Conservation (phyloP, 2,888 invertebrate genomes). For the Chalcosyrphus nemorum region DNA sequence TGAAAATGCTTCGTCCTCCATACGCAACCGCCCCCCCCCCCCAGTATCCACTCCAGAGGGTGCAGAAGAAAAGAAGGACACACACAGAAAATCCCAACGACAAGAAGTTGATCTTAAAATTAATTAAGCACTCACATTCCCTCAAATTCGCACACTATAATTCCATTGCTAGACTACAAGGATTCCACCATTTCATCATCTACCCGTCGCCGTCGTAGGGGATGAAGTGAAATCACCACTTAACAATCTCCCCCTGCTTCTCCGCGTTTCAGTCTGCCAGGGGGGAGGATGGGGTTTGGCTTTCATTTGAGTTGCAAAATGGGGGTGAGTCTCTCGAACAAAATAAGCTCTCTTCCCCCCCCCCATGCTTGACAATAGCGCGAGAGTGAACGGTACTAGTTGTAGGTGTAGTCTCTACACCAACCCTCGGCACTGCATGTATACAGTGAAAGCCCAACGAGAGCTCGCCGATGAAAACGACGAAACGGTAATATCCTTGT, state of each 20-base stretch:
- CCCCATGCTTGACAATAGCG: no score
- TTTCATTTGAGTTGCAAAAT: conserved; percentile 70
- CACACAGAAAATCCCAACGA: conserved; percentile 30
- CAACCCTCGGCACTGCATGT: conserved; percentile 18
- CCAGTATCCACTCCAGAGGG: no score
- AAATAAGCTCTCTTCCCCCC: conserved; percentile 68
- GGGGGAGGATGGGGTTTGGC: conserved; percentile 48
- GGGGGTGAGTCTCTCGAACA: conserved; percentile 60
- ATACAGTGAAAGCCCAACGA: conserved; percentile 72
- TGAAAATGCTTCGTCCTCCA: conserved; percentile 48
- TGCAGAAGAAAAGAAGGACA: conserved; percentile 36
- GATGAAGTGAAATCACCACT: conserved; percentile 64
- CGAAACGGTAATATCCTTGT: conserved; percentile 83
- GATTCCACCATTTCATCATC: conserved; percentile 63
- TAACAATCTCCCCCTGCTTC: conserved; percentile 60
- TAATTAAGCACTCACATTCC: conserved; percentile 79
- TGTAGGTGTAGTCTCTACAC: conserved; percentile 52
- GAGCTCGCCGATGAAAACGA: conserved; percentile 76
- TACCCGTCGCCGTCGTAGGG: not conserved
- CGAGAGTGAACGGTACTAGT: conserved; percentile 57
- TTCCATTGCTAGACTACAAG: conserved; percentile 62
- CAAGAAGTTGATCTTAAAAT: conserved; percentile 79
- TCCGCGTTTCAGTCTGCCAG: conserved; percentile 7
- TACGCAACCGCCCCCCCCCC: no score
- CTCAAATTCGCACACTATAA: conserved; percentile 69